Base-by-base conservation (phyloP, 2,113 vertebrate genomes). In the human region DNA sequence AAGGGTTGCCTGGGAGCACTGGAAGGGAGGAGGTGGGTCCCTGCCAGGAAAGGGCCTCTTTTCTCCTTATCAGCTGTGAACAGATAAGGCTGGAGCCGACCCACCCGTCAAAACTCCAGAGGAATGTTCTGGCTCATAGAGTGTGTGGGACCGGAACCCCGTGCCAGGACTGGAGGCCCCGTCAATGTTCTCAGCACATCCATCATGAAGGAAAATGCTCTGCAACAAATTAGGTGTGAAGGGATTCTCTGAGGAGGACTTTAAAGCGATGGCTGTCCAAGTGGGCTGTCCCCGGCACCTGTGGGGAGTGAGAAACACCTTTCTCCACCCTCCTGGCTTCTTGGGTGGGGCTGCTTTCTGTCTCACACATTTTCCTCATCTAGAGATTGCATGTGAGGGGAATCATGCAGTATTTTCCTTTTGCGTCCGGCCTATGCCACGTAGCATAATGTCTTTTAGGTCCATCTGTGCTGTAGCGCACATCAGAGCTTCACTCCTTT, bases 21-120 rank as follows among this genome's bases (percentile, higher is more conserved):
- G 88, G 61, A 64, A 66, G 12, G 57, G 79, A 20, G 72, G 11
- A 55, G 45, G 40, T 12, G 9, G 59, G 18, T 48, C 18, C 48
- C 57, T 59, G 64, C 38, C n/a, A 8, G 45, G 66, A 30, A 84
- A 64, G 32, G 48, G 4, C 8, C 50, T 35, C 35, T 52, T 90
- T 68, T 66, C 89, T 82, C 57, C 55, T 95, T 95, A 95, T 98
- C 97, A 96, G 57, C 14, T 72, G 76, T 88, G 59, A 97, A 96
- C 14, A 97, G 97, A 97, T 97, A 95, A 97, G 97, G 13, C 80
- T 81, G 96, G 94, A 96, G 93, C 68, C 22, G 1, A 30, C 57
- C 52, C 83, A 81, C 50, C 8, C 32, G 40, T 43, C 87, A 90
- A 72, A 40, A 50, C 70, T 79, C 93, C 64, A 64, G n/a, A 3